Base-by-base conservation (phyloP, 2,113 vertebrate genomes). In the Chroicocephalus ridibundus region DNA sequence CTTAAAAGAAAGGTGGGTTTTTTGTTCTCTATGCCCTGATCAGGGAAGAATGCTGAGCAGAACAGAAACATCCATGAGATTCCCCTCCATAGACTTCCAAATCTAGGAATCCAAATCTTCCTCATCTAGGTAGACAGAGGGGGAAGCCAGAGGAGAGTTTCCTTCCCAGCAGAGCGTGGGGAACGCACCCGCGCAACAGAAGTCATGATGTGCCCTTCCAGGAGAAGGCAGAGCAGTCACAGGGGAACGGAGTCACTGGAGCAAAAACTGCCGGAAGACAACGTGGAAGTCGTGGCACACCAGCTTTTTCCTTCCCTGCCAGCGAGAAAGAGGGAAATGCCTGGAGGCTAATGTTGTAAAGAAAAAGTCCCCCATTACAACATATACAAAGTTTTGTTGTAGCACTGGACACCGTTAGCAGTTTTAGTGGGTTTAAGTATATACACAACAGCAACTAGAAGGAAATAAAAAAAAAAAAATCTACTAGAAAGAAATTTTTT, bases 111-210 rank as follows among this genome's bases (percentile, higher is more conserved):
- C 46, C 11, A 46, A 38, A 62, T 27, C 38, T 49, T 31, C 66
- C 16, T 16, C 11, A 22, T 29, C 18, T 32, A 40, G 17, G 27
- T n/a, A 52, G 62, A 52, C 3, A 5, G 36, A 75, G 34, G 5
- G 3, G 18, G 11, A 66, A 61, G 31, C 27, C 36, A 21, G 18
- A 60, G 13, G 17, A 44, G 24, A 47, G 11, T 68, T 78, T 60
- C 16, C 34, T 38, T 76, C 34, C 0, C 1, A 44, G 19, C 6
- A 36, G 13, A 12, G 14, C 1, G 18, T 31, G 31, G 61, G 32
- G 15, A 54, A 55, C 7, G 13, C 16, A 29, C 16, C n/a, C 4
- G 0, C 15, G 10, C 17, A 38, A 70, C 34, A 36, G 62, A 40
- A 12, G 24, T 25, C 38, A 25, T 1, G 7, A 40, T 20, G 25